Evolutionary conservation across 2,797 vertebrate species (phyloP).

Genomic region (Alcedo quadribrachys): DNA sequence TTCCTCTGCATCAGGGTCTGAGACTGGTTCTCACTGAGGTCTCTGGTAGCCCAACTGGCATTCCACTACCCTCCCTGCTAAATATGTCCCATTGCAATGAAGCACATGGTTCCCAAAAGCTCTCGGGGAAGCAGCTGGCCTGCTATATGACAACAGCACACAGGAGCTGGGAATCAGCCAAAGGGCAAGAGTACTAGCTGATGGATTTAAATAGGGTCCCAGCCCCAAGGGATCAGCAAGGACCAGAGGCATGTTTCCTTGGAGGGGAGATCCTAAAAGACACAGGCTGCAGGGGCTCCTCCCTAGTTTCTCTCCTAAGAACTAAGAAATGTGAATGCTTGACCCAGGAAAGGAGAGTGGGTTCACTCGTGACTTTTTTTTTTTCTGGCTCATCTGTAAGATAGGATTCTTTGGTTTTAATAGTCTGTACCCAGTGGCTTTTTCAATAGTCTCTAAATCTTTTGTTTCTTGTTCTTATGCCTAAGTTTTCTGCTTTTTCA

Average conservation of each 20-base stretch:
- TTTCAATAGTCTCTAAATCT: background rate
- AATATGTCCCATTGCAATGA: background rate
- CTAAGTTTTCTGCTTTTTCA: background rate
- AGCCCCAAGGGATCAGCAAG: background rate
- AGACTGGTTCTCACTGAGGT: background rate
- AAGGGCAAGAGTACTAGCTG: background rate
- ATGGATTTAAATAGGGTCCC: background rate
- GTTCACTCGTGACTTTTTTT: background rate
- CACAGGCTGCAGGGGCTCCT: background rate
- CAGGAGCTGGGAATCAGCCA: background rate
- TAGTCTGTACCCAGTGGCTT: background rate
- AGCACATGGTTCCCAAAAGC: background rate
- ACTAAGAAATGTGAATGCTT: background rate
- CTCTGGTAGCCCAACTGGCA: background rate
- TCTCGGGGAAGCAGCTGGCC: slow-evolving; percentile 1
- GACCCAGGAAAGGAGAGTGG: background rate
- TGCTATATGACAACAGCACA: background rate
- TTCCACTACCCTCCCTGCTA: slow-evolving; percentile 31
- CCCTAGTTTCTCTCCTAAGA: background rate
- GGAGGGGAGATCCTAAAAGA: background rate
- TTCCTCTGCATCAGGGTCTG: background rate
- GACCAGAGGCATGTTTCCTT: accelerated
- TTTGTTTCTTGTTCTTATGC: background rate
- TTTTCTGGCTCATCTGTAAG: background rate
- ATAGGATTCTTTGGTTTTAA: background rate